phyloP scores from a whole-genome alignment of 2,113 vertebrate species.

The Tylochromis polylepis region DNA sequence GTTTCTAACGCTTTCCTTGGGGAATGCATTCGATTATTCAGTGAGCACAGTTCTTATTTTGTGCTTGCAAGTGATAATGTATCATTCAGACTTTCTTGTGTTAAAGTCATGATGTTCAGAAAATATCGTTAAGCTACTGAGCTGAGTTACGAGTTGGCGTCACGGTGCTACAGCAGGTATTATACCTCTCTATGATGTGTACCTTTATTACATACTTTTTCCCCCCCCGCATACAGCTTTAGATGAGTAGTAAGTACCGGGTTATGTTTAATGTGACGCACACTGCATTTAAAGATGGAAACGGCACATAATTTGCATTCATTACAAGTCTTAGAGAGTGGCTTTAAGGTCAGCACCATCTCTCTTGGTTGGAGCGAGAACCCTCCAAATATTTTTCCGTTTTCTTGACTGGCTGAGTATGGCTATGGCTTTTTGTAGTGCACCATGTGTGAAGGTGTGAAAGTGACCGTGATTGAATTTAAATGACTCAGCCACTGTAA shows the following conservation, averaged over 20 bases:
- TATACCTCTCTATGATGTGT: not conserved
- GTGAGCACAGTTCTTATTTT: not conserved
- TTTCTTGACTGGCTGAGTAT: not conserved
- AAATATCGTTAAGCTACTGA: not conserved
- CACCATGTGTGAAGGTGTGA: not conserved
- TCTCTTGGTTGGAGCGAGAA: not conserved
- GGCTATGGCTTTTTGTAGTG: slow-evolving; percentile 7
- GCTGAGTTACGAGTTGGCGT: not conserved
- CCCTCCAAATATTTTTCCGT: not conserved
- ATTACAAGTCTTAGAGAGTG: not conserved
- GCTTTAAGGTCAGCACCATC: not conserved
- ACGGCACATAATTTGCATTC: not conserved
- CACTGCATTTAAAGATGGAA: not conserved
- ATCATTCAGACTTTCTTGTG: not conserved
- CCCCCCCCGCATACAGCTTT: not conserved
- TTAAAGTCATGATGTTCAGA: not conserved
- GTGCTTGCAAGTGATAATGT: not conserved
- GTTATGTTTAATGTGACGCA: not conserved
- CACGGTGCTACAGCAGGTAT: not conserved
- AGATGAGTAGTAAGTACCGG: not conserved
- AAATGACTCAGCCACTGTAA: not conserved
- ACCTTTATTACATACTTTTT: not conserved
- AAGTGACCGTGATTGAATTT: slow-evolving; percentile 22
- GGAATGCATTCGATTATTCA: not conserved
- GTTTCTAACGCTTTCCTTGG: not conserved